A percentile compares a stretch with the other conserved stretches of the same genome.
These are phyloP conservation scores for Melinaea menophilus DNA, from an alignment of 2,888 invertebrate species.

Conservation along the genomic window DNA sequence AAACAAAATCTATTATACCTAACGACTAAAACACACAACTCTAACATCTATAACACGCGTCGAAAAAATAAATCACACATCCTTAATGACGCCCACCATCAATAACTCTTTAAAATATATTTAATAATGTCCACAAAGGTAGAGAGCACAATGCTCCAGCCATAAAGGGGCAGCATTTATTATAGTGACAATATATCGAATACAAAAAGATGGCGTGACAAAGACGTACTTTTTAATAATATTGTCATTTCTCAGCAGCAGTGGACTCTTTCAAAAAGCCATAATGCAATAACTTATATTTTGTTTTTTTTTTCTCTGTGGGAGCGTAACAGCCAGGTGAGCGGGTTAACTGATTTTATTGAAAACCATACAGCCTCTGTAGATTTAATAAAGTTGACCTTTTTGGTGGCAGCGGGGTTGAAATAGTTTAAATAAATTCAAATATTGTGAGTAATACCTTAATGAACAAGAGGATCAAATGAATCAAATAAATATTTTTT, in stretches of 20 bases:
- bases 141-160: slow-evolving; percentile 69
- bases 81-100: slow-evolving; percentile 74
- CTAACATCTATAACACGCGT: slow-evolving; percentile 69
- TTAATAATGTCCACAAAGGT: slow-evolving; percentile 77
- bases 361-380: slow-evolving; percentile 36
- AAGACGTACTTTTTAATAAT: slow-evolving; percentile 78
- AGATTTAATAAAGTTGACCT: slow-evolving; percentile 23
- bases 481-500: too few relatives aligned
- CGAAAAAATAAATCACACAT: slow-evolving; percentile 77
- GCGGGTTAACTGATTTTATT: slow-evolving; percentile 62
- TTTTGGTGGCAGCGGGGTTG: slow-evolving; percentile 1
- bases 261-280: slow-evolving; percentile 78
- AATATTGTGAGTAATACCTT: too few relatives aligned
- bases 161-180: slow-evolving; percentile 77
- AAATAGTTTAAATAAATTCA: too few relatives aligned
- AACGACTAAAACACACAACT: slow-evolving; percentile 67
- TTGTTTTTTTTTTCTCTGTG: slow-evolving; percentile 72
- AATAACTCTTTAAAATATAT: slow-evolving; percentile 78
- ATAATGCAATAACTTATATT: slow-evolving; percentile 78
- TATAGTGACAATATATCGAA: slow-evolving; percentile 77
- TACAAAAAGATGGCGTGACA: slow-evolving; percentile 78
- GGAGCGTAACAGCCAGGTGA: slow-evolving; percentile 69
- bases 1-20: slow-evolving; percentile 20
- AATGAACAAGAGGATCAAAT: too few relatives aligned
- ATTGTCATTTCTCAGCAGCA: slow-evolving; percentile 79